Base-by-base conservation (phyloP, 2,113 vertebrate species). In the Piprites chloris region DNA sequence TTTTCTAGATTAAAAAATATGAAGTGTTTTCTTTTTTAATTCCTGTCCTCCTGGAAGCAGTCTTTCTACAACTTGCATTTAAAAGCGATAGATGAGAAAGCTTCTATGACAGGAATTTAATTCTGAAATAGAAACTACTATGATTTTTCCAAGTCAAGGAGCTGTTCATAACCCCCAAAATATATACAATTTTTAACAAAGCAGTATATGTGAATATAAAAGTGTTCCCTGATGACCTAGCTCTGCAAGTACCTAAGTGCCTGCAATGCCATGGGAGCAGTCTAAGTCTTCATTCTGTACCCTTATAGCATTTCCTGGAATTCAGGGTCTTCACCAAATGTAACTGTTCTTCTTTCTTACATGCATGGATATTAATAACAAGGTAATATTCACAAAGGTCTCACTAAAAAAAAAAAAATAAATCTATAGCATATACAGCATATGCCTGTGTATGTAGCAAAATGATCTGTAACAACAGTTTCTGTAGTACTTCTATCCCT, bases 181-280 rank as follows among this genome's bases (percentile, higher is more conserved):
- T 44, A 77, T 4, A 47, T 11, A 69, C 24, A 75, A 5, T 77
- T 92, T 96, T 95, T 90, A 91, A 67, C 47, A 73, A 86, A 35
- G 20, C 35, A 81, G 14, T 73, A 22, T 50, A 87, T 85, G 82
- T 59, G 39, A 55, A 58, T 50, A 41, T 49, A 14, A 74, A 41
- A 41, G 30, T 84, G 44, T 84, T 88, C 61, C 53, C 53, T 62
- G 14, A 24, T 73, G 35, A 50, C 44, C 30, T 65, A 32, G 12
- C 58, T 87, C 61, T 80, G 22, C 23, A 69, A 83, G 53, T 62
- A 73, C 50, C 49, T 68, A 72, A 82, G 49, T 62, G 49, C 41
- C 46, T 87, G 10, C 44, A 72, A 33, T 42, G 32, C 35, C 14
- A 16, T 47, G 33, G 65, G 61, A 86, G 16, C 30, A 59, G 35